Percentiles rank a stretch among this genome's conserved stretches.
Evolutionary conservation across 92 coral and sea anemone species (phyloP).

Genomic region (Metridium senile): DNA sequence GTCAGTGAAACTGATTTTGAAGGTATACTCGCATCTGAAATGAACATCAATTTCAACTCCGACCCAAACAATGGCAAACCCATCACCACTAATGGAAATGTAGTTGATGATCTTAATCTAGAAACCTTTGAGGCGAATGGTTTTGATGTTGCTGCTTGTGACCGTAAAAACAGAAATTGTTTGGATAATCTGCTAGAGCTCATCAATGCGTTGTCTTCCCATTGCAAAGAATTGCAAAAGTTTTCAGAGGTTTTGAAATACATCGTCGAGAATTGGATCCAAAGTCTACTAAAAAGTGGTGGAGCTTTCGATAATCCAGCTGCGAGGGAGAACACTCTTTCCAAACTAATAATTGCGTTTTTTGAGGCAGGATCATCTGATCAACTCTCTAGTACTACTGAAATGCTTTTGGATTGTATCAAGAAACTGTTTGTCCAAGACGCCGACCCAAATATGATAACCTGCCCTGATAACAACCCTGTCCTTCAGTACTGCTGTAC

Average conservation of each 20-base stretch:
- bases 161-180: not conserved
- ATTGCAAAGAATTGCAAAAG: not conserved
- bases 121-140: not conserved
- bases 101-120: too few relatives aligned
- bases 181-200: slow-evolving; percentile 6
- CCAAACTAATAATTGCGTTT: not conserved
- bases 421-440: slow-evolving; percentile 7
- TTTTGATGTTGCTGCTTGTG: slow-evolving; percentile 6
- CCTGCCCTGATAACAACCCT: not conserved
- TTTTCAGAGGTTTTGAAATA: not conserved
- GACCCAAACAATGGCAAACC: not conserved
- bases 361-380: not conserved
- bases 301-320: not conserved
- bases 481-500: slow-evolving; percentile 23
- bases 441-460: slow-evolving; percentile 27
- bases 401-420: not conserved
- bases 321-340: not conserved
- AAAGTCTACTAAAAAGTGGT: not conserved
- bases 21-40: not conserved
- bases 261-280: not conserved
- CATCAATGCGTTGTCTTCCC: not conserved
- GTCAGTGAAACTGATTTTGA: slow-evolving; percentile 1
- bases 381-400: too few relatives aligned
- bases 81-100: too few relatives aligned
- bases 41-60: not conserved